Base-by-base conservation (phyloP, 2,113 vertebrate genomes). In the Triplophysa rosa region DNA sequence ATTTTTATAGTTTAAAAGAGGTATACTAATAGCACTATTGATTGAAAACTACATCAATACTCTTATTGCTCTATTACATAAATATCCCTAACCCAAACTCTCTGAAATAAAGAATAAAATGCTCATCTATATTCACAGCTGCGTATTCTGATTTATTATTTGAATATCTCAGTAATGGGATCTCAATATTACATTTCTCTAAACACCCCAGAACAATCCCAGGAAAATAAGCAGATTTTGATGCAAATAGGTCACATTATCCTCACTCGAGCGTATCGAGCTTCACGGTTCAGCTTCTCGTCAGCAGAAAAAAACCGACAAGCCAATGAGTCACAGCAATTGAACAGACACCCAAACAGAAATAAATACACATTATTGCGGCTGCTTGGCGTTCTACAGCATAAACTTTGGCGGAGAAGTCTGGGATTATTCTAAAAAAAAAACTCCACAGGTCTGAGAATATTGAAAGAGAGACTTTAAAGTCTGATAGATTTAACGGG, bases 161-260 rank as follows among this genome's bases (percentile, higher is more conserved):
- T 69, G 54, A 62, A 70, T 16, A 69, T 62, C 21, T 47, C 52
- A 16, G 23, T 29, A 62, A 78, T 49, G 54, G 54, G 65, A 77
- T 67, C 47, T 21, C 42, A 77, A 81, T 26, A 59, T 45, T 10
- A 59, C 56, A 21, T 17, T 61, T 9, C 49, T 52, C 42, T 47
- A 1, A 45, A 81, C 83, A 47, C 79, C 83, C 78, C 74, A 78
- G 73, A 71, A 76, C 11, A 19, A 88, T 87, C 71, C 68, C 40
- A 47, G 77, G 76, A 1, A 82, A 87, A 82, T 79, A 67, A 84
- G 79, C 69, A 75, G 56, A 75, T 67, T 23, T 19, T 84, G 63
- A 54, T 49, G 77, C 58, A 79, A 82, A 84, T 59, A 80, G 47
- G 49, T 56, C 33, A 54, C 69, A 82, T 87, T 87, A 71, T 80